Evolutionary conservation across 2,888 invertebrate species (phyloP).

Genomic region (Polyommatus iphigenia): DNA sequence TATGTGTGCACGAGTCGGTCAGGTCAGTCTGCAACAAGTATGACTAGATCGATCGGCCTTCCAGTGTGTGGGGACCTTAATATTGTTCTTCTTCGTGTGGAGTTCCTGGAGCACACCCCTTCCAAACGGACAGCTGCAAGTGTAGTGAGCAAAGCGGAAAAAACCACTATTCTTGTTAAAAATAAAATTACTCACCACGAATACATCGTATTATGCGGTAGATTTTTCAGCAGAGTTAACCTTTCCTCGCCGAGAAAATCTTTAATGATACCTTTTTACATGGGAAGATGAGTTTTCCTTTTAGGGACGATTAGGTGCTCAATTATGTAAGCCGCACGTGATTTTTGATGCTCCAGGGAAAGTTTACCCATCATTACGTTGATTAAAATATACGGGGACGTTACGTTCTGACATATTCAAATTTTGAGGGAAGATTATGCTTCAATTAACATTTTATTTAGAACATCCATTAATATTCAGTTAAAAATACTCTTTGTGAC

Average conservation of each 20-base stretch:
- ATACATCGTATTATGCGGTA: background rate
- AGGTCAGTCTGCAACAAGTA: too few relatives aligned
- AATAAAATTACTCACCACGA: background rate
- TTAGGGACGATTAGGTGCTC: slow-evolving; percentile 18
- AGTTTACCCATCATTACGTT: background rate
- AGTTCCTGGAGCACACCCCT: background rate
- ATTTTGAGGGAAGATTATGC: too few relatives aligned
- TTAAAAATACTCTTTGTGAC: too few relatives aligned
- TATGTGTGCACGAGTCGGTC: too few relatives aligned
- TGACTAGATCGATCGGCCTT: too few relatives aligned
- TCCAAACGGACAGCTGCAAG: background rate
- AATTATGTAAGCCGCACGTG: slow-evolving; percentile 7
- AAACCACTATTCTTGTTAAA: background rate
- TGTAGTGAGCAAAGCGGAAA: background rate
- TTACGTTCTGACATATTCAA: background rate
- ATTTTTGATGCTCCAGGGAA: background rate
- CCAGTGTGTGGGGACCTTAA: too few relatives aligned
- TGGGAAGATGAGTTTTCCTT: slow-evolving; percentile 4
- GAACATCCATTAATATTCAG: too few relatives aligned
- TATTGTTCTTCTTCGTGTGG: too few relatives aligned
- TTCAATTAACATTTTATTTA: too few relatives aligned
- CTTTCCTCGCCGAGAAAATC: background rate
- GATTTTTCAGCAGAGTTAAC: slow-evolving; percentile 13
- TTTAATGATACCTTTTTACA: slow-evolving; percentile 17
- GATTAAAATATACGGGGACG: background rate